A percentile compares a stretch with the other conserved stretches of the same genome.
phyloP scores from a whole-genome alignment of 1,140 invertebrate genomes.

The Scaptodrosophila lebanonensis region DNA sequence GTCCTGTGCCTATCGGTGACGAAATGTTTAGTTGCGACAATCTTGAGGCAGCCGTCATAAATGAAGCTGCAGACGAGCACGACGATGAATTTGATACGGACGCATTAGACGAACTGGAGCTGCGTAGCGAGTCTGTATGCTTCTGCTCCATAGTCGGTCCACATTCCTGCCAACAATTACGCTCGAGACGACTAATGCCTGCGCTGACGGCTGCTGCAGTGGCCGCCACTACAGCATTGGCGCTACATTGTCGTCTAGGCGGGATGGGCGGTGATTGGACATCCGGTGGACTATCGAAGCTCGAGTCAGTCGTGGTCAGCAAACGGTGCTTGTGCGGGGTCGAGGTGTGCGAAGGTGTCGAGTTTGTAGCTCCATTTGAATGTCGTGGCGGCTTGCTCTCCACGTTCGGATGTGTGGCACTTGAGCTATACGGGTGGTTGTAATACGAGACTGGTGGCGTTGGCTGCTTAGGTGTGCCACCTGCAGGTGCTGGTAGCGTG shows the following conservation, averaged over 20 bases:
- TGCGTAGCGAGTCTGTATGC: constrained; percentile 41
- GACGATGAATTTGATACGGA: constrained; percentile 47
- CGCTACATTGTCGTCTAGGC: constrained; percentile 56
- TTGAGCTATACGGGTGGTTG: constrained; percentile 69
- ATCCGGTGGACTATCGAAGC: constrained; percentile 68
- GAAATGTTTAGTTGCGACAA: constrained; percentile 61
- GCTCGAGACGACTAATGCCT: constrained; percentile 63
- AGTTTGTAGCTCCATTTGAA: neutral
- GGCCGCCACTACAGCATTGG: constrained; percentile 54
- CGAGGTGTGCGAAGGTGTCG: constrained; percentile 34
- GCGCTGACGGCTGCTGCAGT: constrained; percentile 65
- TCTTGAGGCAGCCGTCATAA: constrained; percentile 65
- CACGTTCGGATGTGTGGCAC: constrained; percentile 38
- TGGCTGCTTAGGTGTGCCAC: constrained; percentile 14
- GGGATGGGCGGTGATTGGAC: constrained; percentile 73
- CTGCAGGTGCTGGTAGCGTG: constrained; percentile 10
- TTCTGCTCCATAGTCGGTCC: constrained; percentile 6
- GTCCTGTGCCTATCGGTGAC: constrained; percentile 38
- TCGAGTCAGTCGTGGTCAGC: constrained; percentile 52
- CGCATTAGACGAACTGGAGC: constrained; percentile 46
- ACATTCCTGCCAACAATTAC: constrained; percentile 69
- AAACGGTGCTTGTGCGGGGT: constrained; percentile 38
- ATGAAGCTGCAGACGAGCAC: constrained; percentile 62
- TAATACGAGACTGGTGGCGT: constrained; percentile 49
- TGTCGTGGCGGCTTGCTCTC: constrained; percentile 43